Evolutionary conservation across 2,888 invertebrate genomes (phyloP), one percentile per base, ranked within the genome.

Genomic region (Phytoseiulus persimilis): DNA sequence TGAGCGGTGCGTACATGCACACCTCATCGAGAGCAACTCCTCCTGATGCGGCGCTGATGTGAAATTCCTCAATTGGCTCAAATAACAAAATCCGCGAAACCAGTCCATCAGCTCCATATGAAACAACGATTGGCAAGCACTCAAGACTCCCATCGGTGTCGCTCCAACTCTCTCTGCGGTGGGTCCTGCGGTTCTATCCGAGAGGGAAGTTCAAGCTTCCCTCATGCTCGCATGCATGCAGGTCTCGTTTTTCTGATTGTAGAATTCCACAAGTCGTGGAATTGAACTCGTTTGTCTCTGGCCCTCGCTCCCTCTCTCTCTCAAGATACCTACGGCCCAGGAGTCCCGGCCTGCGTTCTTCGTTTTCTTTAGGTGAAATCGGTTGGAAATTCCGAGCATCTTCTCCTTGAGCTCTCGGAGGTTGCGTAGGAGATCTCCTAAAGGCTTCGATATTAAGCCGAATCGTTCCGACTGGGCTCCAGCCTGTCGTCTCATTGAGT

Each of bases 71-170:
- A 65, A 65, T 65, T 65, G 65, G 65, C 65, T 65, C 65, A 28
- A 65, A 65, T 65, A 65, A 65, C 65, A 65, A 65, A 65, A 65
- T 65, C 65, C 65, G 65, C 65, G 65, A 65, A 65, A 65, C 65
- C 65, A 65, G 65, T 65, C 65, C 65, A 65, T 65, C 65, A 65
- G 28, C 65, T 65, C 65, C 65, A 65, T 65, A 65, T 65, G 65
- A 65, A 65, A 65, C 65, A 65, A 65, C 65, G 14, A 65, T 65
- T 65, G 65, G 65, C 65, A 65, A 65, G 9, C 65, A 65, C 65
- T 65, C 65, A 65, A 28, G 23, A 28, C 65, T 23, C 65, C 65
- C 65, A 28, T 65, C 28, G 14, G 65, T 11, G 65, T 14, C 18
- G 65, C 65, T 65, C 1, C 14, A 28, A 23, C 28, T 28, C 23